Evolutionary conservation across 2,797 vertebrate species (phyloP), one percentile per base, ranked within the genome.

Genomic region (Halcyon chelicuti): DNA sequence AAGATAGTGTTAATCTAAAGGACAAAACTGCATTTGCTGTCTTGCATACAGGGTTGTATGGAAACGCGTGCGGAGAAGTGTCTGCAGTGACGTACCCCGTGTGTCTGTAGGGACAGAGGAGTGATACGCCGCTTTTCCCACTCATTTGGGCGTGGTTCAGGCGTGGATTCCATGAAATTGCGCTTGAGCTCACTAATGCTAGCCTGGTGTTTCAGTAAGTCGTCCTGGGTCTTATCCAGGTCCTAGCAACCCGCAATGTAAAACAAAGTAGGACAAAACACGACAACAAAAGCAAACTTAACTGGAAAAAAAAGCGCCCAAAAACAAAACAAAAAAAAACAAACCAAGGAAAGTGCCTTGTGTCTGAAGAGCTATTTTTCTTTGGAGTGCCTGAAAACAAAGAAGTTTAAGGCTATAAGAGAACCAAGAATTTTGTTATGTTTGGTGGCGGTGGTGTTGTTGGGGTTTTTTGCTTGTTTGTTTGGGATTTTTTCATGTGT

Each of bases 111-210:
- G 89, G 99, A 99, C 98, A 98, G 98, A 97, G 99, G 97, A 97
- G 99, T 99, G 97, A 99, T 99, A 98, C 99, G 99, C 89, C 99
- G 99, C 97, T 99, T 99, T 98, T 99, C 99, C 99, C 99, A 99
- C 98, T 99, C 99, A 98, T 98, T 99, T 96, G 98, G 99, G 97
- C 99, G 99, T 97, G 99, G 99, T 96, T 99, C 99, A 33, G 99
- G 99, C 92, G 99, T 98, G 90, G 99, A 99, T 98, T 99, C 99
- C 99, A 99, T 99, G 99, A 99, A 99, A 99, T 98, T 99, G 98
- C 99, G 99, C 98, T 99, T 99, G 98, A 99, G 99, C 98, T 99
- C 99, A 99, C 99, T 99, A 99, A 99, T 99, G 98, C 99, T 99
- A 99, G 99, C 99, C 99, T 99, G 99, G 98, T 99, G 99, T 98